These are phyloP conservation scores for Brachyalestes nurse DNA, from an alignment of 2,797 vertebrate species.

Conservation along the genomic window DNA sequence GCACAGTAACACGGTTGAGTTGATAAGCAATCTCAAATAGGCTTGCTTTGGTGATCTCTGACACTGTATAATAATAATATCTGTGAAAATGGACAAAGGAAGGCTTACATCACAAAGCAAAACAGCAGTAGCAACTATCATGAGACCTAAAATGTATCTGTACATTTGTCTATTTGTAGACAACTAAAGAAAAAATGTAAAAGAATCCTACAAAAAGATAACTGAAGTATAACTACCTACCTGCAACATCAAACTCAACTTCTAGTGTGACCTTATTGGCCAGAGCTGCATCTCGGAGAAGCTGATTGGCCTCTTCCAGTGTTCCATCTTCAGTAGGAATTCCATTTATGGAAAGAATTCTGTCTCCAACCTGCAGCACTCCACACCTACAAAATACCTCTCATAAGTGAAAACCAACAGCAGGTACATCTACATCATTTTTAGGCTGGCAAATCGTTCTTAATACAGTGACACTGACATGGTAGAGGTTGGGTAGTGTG, in stretches of 20 bases:
- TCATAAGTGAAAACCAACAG: background rate
- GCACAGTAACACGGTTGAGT: too few species aligned
- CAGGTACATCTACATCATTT: background rate
- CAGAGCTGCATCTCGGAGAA: conserved; percentile 91
- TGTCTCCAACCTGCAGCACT: conserved; percentile 92
- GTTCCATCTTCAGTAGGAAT: conserved; percentile 94
- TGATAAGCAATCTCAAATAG: too few species aligned
- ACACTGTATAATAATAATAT: too few species aligned
- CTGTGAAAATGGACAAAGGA: too few species aligned
- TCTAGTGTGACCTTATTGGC: conserved; percentile 92
- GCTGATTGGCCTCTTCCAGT: conserved; percentile 95
- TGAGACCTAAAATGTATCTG: too few species aligned
- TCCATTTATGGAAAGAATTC: conserved; percentile 92
- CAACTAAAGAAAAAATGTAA: background rate
- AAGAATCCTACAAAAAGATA: too few species aligned
- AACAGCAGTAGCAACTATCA: too few species aligned
- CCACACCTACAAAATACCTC: conserved; percentile 83
- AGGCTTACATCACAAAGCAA: too few species aligned
- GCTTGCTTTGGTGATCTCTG: too few species aligned
- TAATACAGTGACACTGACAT: too few species aligned
- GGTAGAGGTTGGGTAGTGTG: too few species aligned
- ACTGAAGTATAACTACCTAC: conserved; percentile 66
- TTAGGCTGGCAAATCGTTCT: background rate
- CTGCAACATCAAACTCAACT: conserved; percentile 95
- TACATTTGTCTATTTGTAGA: background rate